Evolutionary conservation across 2,113 vertebrate species (phyloP), one percentile per base, ranked within the genome.

Genomic region (Tragelaphus strepsiceros): DNA sequence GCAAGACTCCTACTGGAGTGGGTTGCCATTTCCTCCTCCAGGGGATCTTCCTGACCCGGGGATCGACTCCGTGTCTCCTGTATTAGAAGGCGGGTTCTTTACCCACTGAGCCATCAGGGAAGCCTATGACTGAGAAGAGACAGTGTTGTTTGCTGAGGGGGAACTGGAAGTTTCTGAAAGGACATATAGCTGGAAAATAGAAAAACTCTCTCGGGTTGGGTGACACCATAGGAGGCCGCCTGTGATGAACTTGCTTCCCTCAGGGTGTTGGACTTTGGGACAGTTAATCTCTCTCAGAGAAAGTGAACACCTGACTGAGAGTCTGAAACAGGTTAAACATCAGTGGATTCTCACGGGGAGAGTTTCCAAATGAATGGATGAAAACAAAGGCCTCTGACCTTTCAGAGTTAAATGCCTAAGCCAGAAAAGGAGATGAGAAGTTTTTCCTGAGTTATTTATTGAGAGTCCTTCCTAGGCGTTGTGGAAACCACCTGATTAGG

Each of bases 401-500:
- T 74, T 85, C 58, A 15, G 62, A 49, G 16, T 53, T 39, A 64
- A 74, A n/a, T 15, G 24, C 51, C 39, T 86, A 62, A 80, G 32
- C 35, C 51, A 61, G 84, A 32, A 74, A 90, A 59, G 56, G 87
- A 53, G 56, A 80, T 67, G 59, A 51, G 15, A 8, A 15, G 3
- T 59, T 67, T 61, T 90, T 67, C 19, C 49, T 91, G 56, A 32
- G 71, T 90, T 96, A 84, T 90, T 88, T 91, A 88, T 4, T 24
- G 59, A 81, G 71, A 62, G n/a, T 56, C 43, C 51, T 93, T 95
- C 30, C 84, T 59, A 59, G 51, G 78, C 2, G 5, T 13, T 17
- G 2, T 78, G 90, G 94, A 96, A 98, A 88, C 3, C 21, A 83
- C 74, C 80, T 49, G 49, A 53, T 90, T 43, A n/a, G n/a, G 30